A percentile compares a stretch with the other conserved stretches of the same genome.
Conservation (phyloP, 2,113 vertebrate genomes). For the Tautogolabrus adspersus region DNA sequence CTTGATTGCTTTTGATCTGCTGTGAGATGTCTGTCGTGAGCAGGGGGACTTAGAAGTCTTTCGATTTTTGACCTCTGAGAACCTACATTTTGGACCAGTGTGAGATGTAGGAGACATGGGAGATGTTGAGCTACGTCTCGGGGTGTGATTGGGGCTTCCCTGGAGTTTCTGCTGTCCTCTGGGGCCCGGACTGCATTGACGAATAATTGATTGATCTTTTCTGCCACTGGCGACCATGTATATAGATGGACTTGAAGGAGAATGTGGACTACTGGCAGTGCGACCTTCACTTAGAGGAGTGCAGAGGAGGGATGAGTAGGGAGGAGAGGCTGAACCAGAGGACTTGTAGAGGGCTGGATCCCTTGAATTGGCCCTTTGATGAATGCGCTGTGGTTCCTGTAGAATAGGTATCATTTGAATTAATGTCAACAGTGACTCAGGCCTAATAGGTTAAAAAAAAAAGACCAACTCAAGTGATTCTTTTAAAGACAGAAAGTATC, state of each 20-base stretch:
- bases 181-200: slow-evolving; percentile 36
- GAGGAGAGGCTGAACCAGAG: slow-evolving; percentile 46
- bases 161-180: slow-evolving; percentile 60
- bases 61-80: slow-evolving; percentile 72
- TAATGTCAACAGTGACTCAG: too few species aligned
- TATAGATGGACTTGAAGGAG: slow-evolving; percentile 50
- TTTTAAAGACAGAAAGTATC: too few species aligned
- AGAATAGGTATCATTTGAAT: slow-evolving; percentile 14
- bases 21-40: slow-evolving; percentile 53
- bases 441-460: too few species aligned
- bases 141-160: slow-evolving; percentile 45
- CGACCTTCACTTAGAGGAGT: slow-evolving; percentile 55
- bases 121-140: slow-evolving; percentile 29
- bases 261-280: slow-evolving; percentile 45
- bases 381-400: slow-evolving; percentile 72
- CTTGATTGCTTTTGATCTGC: slow-evolving; percentile 55
- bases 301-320: slow-evolving; percentile 43
- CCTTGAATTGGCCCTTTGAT: slow-evolving; percentile 59
- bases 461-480: too few species aligned
- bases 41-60: slow-evolving; percentile 63
- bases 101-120: slow-evolving; percentile 34
- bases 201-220: slow-evolving; percentile 44
- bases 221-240: slow-evolving; percentile 33
- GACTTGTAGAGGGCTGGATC: slow-evolving; percentile 42
- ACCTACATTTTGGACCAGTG: slow-evolving; percentile 52